Evolutionary conservation across 2,113 vertebrate species (phyloP).

Genomic region (Pan troglodytes): NHGRI_mPanTro3-v2.1_pri NC_072408.2:49238501-49239000

Average conservation of each 20-base stretch:
- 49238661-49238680: background rate
- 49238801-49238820: background rate
- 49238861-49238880: background rate
- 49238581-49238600: background rate
- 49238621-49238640: background rate
- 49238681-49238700: background rate
- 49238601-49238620: background rate
- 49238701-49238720: background rate
- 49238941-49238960: background rate
- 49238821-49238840: background rate
- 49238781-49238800: background rate
- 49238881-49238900: background rate
- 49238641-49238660: background rate
- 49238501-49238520: background rate
- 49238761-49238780: background rate
- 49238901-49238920: background rate
- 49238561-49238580: background rate
- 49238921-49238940: background rate
- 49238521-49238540: background rate
- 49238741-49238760: background rate
- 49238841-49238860: background rate
- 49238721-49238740: background rate
- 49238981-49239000: background rate
- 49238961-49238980: background rate
- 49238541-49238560: background rate